Evolutionary conservation across 1,140 invertebrate species (phyloP), one percentile per base, ranked within the genome.

Genomic region (Aphelinus certus): DNA sequence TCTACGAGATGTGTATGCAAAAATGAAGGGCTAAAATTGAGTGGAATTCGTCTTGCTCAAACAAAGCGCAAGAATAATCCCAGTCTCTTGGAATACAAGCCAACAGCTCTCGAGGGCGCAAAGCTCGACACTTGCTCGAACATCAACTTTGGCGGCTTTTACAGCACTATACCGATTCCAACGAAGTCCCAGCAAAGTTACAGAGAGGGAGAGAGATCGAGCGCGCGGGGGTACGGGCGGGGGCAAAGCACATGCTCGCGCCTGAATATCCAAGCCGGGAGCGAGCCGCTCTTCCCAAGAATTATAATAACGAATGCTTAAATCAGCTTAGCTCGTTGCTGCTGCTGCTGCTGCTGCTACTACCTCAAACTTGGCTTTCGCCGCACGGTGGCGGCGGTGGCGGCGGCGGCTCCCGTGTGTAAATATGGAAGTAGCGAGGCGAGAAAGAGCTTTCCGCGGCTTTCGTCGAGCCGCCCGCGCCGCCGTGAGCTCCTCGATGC

Each of bases 301-400:
- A 87, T 87, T 87, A 87, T 87, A 87, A 87, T 86, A 87, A 87
- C 85, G 83, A 87, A 86, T 86, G 85, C 84, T 86, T 84, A 87
- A 87, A 87, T 87, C 86, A 86, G 85, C 86, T 87, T 86, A 87
- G 82, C 83, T 82, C 10, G 7, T 53, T 4, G 51, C 51, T 53
- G 51, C 4, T 9, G 51, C 58, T 60, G 7, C 9, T 53, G 51
- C 51, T 9, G 9, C 51, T 53, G 51, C 46, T 48, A 42, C 63
- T 55, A 7, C 78, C 81, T 81, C 82, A 81, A 86, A 86, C 85
- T 86, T 85, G 79, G 86, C 26, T 26, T 26, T 26, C 26, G 26
- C 26, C 26, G 26, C 26, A 26, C 26, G 26, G 26, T 26, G 26
- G 26, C 26, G 26, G 26, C 26, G 26, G 26, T 26, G 26, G 83